phyloP scores from a whole-genome alignment of 2,797 vertebrate genomes.

The Simalia tracyae region DNA sequence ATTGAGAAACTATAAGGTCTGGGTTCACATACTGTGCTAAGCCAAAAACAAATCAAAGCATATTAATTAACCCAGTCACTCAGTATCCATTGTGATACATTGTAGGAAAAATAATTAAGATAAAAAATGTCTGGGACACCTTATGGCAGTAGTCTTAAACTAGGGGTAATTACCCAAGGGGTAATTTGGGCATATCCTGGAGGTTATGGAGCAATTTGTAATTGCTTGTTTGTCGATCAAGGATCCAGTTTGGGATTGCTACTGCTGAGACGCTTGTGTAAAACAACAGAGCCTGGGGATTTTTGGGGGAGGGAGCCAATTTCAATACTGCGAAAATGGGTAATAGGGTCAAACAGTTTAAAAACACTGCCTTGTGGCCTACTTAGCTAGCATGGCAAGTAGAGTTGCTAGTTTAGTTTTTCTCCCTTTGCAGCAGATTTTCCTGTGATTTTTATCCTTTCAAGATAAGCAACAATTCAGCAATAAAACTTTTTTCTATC shows the following conservation, averaged over 20 bases:
- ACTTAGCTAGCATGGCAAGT: neutral
- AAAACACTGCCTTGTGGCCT: neutral
- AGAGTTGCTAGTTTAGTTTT: neutral
- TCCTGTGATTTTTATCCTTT: neutral
- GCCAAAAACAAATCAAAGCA: too few species aligned
- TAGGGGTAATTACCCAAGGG: too few species aligned
- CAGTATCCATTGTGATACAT: fast-evolving
- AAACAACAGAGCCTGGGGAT: too few species aligned
- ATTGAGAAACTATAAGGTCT: too few species aligned
- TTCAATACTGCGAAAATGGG: neutral
- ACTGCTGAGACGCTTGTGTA: too few species aligned
- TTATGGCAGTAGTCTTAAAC: too few species aligned
- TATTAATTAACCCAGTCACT: neutral
- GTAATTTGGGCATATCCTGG: too few species aligned
- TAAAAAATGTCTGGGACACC: too few species aligned
- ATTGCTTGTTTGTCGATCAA: too few species aligned
- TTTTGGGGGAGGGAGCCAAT: neutral
- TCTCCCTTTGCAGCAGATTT: neutral
- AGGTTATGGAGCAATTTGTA: too few species aligned
- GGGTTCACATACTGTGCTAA: too few species aligned
- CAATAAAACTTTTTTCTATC: neutral
- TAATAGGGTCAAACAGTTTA: neutral
- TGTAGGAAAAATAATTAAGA: neutral
- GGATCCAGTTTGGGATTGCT: too few species aligned
- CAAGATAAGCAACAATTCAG: neutral